Conservation (phyloP, 1,140 invertebrate genomes). For the Habropoda laboriosa region DNA sequence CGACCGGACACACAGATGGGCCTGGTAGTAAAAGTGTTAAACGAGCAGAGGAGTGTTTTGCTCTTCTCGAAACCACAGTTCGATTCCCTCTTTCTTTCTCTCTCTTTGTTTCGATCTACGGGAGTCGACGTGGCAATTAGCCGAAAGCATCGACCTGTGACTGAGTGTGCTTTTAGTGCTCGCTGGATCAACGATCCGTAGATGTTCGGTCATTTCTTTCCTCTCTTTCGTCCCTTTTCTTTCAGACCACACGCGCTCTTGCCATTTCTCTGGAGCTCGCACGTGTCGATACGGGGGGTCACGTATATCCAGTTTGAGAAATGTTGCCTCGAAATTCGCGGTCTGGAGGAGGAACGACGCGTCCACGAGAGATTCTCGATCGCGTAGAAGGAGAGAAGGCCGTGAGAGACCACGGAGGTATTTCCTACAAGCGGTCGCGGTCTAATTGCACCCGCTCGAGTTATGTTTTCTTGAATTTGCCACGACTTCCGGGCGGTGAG, state of each 20-base stretch:
- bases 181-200: conserved; percentile 25
- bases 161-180: conserved; percentile 55
- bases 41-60: not conserved
- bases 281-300: conserved; percentile 39
- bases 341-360: too few species aligned
- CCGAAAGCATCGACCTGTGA: conserved; percentile 44
- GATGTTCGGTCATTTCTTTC: conserved; percentile 47
- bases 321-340: conserved; percentile 15
- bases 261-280: not conserved
- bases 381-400: not conserved
- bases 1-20: too few species aligned
- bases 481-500: conserved; percentile 25
- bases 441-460: conserved; percentile 29
- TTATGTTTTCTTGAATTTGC: conserved; percentile 47
- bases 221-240: too few species aligned
- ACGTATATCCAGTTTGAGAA: conserved; percentile 39
- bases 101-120: not conserved
- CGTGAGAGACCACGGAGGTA: not conserved
- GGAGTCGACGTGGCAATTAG: conserved; percentile 48
- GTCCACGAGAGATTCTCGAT: too few species aligned
- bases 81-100: not conserved
- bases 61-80: not conserved
- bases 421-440: not conserved
- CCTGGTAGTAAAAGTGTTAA: too few species aligned
- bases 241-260: too few species aligned